Evolutionary conservation across 2,113 vertebrate genomes (phyloP), one percentile per base, ranked within the genome.

Genomic region (Sebastes schlegelii): DNA sequence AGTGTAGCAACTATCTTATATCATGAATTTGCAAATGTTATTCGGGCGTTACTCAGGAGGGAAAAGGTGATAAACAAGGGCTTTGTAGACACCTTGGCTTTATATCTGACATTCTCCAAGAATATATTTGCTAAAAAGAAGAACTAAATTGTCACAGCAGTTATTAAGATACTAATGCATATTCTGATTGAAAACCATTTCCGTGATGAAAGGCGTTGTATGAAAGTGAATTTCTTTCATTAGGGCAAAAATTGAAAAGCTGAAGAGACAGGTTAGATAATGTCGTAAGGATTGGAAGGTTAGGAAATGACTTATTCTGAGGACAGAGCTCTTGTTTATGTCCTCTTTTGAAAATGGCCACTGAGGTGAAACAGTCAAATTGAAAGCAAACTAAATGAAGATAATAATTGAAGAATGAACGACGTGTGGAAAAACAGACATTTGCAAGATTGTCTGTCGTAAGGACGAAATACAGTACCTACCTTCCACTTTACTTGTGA

Each of bases 401-500:
- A 68, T 63, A 70, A 67, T 79, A 78, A 67, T 6, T 62, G 43
- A 40, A 49, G 63, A 80, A 77, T 40, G 65, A 72, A 75, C 62
- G 12, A 0, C 11, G 42, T 19, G 26, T 7, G 34, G 8, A 48
- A 57, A 34, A 69, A 34, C 13, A 48, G 69, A 51, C 48, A 60
- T 55, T 57, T 12, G 2, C 21, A 10, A 46, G 23, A 52, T 8
- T 21, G 55, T n/a, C 14, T 40, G n/a, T 8, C 13, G 3, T 16
- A 40, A 74, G 21, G 4, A 57, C 2, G 12, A 46, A 70, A 60
- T 1, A n/a, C 6, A 54, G 9, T 5, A 83, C 88, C 6, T 89
- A 95, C 95, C 94, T 88, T 93, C 91, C 1, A 95, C 93, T 85
- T 92, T 92, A 62, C 73, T 90, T 19, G 66, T 75, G 68, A 93